Base-by-base conservation (phyloP, 2,888 invertebrate genomes). In the Limnephilus lunatus region DNA sequence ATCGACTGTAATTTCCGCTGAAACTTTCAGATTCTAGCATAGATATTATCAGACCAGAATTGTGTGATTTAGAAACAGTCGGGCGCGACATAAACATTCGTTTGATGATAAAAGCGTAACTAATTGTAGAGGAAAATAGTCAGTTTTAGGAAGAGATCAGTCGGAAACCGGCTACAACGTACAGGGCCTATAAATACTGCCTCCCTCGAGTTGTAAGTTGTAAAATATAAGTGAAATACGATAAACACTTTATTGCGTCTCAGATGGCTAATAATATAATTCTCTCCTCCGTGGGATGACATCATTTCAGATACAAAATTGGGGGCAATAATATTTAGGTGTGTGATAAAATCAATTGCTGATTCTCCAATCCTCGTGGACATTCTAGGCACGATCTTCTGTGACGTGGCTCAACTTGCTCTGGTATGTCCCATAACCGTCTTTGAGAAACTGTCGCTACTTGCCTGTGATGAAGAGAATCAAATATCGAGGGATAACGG, bases 291-390 rank as follows among this genome's bases (percentile, higher is more conserved):
- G 68, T 68, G 68, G 25, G 25, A n/a, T 68, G 68, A n/a, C 25
- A 68, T 68, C 68, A 68, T 68, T 25, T 25, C 4, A 68, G 80
- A 89, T 89, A 35, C 12, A 25, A 90, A 82, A 85, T 91, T 91
- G 91, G 87, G 91, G 89, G 53, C 91, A 89, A 83, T 89, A 89
- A 85, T 91, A 88, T 91, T 91, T 91, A 91, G 88, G 81, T 90
- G 48, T 83, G 89, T 35, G 91, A 91, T 89, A 86, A 85, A 89
- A 89, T 89, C 91, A 91, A 91, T 91, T 48, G 53, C 39, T 53
- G 35, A 89, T 89, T 81, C 80, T 25, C 80, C 19, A 19, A 88
- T 80, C 35, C 88, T n/a, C 25, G 35, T 11, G 39, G 30, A 53
- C 68, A 83, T 35, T 83, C 83, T 83, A 35, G 7, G 32, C 35